Evolutionary conservation across 1,140 invertebrate species (phyloP).

Genomic region (Neodiprion fabricii): DNA sequence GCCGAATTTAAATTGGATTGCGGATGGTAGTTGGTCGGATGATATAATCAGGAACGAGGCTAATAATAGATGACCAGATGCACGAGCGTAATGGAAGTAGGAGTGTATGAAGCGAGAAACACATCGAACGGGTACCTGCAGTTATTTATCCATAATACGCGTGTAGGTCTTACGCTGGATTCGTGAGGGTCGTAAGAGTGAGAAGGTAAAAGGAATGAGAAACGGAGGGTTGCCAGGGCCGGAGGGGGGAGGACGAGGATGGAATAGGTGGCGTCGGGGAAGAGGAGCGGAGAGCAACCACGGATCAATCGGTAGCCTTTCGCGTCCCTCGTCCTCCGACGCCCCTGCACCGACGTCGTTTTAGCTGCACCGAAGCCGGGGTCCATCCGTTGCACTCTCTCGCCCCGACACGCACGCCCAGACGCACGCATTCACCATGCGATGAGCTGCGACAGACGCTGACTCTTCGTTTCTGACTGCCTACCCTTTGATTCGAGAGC

Average conservation of each 20-base stretch:
- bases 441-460: not conserved
- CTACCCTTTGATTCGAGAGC: conserved; percentile 11
- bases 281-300: conserved; percentile 45
- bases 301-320: conserved; percentile 59
- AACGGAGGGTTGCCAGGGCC: conserved; percentile 41
- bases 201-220: conserved; percentile 19
- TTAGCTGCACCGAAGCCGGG: conserved; percentile 21
- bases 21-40: not conserved
- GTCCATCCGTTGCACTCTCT: conserved; percentile 25
- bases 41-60: conserved; percentile 17
- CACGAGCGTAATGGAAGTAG: conserved; percentile 13
- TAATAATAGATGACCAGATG: conserved; percentile 7
- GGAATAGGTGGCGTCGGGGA: conserved; percentile 17
- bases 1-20: not conserved
- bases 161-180: too few relatives aligned
- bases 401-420: conserved; percentile 27
- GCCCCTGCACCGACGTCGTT: conserved; percentile 29
- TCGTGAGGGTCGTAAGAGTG: conserved; percentile 36
- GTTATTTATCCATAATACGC: too few relatives aligned
- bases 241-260: conserved; percentile 32
- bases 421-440: conserved; percentile 31
- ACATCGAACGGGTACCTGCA: conserved; percentile 25
- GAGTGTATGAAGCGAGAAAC: conserved; percentile 30
- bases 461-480: conserved; percentile 28
- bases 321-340: conserved; percentile 41